Evolutionary conservation across 2,888 invertebrate species (phyloP).

Genomic region (Drosophila niveifrons): DNA sequence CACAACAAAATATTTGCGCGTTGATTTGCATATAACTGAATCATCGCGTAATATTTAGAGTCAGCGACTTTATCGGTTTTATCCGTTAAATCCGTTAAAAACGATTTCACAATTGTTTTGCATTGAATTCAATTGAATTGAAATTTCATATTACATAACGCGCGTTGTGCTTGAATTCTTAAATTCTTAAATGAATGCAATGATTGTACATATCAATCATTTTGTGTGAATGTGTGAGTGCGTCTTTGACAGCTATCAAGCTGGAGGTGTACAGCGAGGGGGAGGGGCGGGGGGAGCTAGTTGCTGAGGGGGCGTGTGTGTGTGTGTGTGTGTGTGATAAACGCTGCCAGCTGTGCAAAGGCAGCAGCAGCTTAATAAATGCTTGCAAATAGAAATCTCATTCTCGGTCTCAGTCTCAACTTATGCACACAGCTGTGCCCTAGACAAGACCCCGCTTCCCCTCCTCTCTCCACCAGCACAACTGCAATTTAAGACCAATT

Average conservation of each 20-base stretch:
- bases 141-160: constrained; percentile 45
- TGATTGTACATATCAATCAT: constrained; percentile 71
- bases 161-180: constrained; percentile 41
- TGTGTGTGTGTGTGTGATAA: constrained; percentile 53
- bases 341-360: constrained; percentile 67
- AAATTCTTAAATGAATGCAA: constrained; percentile 40
- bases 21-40: constrained; percentile 59
- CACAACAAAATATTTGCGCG: constrained; percentile 32
- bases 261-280: background rate
- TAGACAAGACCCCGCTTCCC: constrained; percentile 39
- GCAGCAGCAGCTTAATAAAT: constrained; percentile 38
- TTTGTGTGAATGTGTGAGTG: constrained; percentile 29
- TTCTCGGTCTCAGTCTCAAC: constrained; percentile 27
- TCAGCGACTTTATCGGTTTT: constrained; percentile 23
- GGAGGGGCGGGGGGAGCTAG: background rate
- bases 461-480: background rate
- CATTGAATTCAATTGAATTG: constrained; percentile 26
- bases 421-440: constrained; percentile 75
- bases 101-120: constrained; percentile 21
- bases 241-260: constrained; percentile 3
- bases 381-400: constrained; percentile 59
- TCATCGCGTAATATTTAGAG: constrained; percentile 35
- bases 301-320: constrained; percentile 24
- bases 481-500: constrained; percentile 69
- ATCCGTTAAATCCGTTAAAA: constrained; percentile 12